Percentiles rank a stretch among this genome's conserved stretches.
These are phyloP conservation scores for Sphaerodactylus townsendi DNA, from an alignment of 2,113 vertebrate genomes.

Conservation along the genomic window DNA sequence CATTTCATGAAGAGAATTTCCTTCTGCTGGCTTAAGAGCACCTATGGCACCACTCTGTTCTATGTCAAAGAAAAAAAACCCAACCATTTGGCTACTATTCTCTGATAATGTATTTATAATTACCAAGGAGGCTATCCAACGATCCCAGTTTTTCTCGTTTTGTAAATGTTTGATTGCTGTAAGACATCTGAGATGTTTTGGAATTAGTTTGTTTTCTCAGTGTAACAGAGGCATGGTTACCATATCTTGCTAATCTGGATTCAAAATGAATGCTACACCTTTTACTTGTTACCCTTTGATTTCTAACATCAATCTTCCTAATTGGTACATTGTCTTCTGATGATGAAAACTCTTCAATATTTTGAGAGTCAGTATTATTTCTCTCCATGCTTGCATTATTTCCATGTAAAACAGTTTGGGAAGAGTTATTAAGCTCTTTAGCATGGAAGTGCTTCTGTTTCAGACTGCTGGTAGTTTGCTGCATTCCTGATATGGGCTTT, in stretches of 20 bases:
- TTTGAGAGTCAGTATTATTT: conserved; percentile 60
- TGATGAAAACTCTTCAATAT: conserved; percentile 79
- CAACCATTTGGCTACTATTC: neutral
- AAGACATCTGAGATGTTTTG: neutral
- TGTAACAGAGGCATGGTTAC: conserved; percentile 27
- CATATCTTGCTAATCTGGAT: conserved; percentile 10
- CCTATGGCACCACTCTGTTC: neutral
- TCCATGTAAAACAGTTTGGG: conserved; percentile 12
- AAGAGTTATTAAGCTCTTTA: neutral
- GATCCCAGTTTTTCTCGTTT: conserved; percentile 57
- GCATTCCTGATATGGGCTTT: conserved; percentile 42
- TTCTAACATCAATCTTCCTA: conserved; percentile 46
- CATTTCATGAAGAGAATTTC: too few species aligned
- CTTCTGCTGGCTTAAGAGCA: too few species aligned
- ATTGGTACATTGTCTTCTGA: conserved; percentile 80
- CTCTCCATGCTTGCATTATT: neutral
- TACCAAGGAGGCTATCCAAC: conserved; percentile 83
- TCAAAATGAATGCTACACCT: conserved; percentile 43
- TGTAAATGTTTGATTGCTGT: conserved; percentile 24
- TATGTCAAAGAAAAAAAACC: neutral
- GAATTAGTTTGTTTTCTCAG: conserved; percentile 17
- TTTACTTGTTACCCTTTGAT: conserved; percentile 23
- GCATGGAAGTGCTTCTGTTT: conserved; percentile 22
- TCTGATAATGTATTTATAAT: conserved; percentile 29
- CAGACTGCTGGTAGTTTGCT: neutral